Evolutionary conservation across 2,888 invertebrate species (phyloP), one percentile per base, ranked within the genome.

Genomic region (Drosophila stalkeri): DNA sequence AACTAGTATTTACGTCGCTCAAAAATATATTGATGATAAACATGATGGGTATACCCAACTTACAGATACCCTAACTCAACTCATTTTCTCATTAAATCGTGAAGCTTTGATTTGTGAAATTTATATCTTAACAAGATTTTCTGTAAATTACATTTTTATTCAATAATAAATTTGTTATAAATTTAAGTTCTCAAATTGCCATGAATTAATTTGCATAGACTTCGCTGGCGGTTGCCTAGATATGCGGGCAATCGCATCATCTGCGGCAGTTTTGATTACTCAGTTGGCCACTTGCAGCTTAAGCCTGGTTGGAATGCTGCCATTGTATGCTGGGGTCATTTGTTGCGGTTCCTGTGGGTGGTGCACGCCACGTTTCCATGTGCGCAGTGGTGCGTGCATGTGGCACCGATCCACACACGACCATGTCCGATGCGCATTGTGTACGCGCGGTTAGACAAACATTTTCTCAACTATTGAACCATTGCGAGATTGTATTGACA

Each of bases 391-490:
- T 62, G 80, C 87, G 71, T 81, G 84, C 72, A 72, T 79, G 71
- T 78, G 78, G 85, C 82, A 82, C 73, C 80, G 71, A 66, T 67
- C 60, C 62, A 63, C 46, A 68, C 60, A 65, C 61, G 69, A 51
- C 65, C 64, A 78, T 73, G 82, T 80, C 72, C 81, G 64, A 44
- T 70, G 82, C 66, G 82, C 75, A 77, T 77, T 82, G 82, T 81
- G 76, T 72, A 65, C 72, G 81, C 81, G 87, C 80, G 88, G 85
- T 87, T 89, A 75, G 76, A 66, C 89, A 87, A 89, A 87, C 86
- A 85, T 87, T 87, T 89, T 89, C 77, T 76, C 89, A 86, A 82
- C 87, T 75, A 86, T 89, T 89, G 87, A 86, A 87, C 87, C 85
- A 82, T 77, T 86, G 82, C 89, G 67, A 81, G 75, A 80, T 86